A percentile compares a stretch with the other conserved stretches of the same genome.
Evolutionary conservation across 2,113 vertebrate genomes (phyloP).

Genomic region (Montifringilla adamsi): DNA sequence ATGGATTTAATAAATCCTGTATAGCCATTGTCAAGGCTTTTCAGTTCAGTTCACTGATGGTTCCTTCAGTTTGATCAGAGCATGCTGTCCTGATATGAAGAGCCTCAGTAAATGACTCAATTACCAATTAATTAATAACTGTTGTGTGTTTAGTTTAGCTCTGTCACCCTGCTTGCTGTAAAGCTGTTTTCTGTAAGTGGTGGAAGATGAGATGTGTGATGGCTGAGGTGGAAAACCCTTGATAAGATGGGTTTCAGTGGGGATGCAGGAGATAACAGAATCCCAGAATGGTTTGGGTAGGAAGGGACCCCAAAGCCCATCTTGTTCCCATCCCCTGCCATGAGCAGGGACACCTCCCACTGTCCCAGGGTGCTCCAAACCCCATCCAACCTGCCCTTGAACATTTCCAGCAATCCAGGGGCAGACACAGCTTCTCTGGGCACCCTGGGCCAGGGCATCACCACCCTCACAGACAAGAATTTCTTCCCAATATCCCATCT

Average conservation of each 20-base stretch:
- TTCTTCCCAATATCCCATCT: background rate
- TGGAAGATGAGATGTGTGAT: background rate
- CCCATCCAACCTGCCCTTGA: rapidly evolving
- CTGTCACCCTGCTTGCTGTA: background rate
- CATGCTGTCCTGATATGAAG: background rate
- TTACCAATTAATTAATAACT: background rate
- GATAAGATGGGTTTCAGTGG: rapidly evolving
- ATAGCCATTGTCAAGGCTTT: background rate
- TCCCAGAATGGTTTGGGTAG: background rate
- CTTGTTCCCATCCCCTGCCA: background rate
- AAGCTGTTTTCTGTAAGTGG: background rate
- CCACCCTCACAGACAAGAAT: background rate
- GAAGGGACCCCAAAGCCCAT: background rate
- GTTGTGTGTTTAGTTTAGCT: background rate
- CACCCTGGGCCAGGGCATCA: rapidly evolving
- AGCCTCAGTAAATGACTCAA: background rate
- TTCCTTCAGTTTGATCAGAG: background rate
- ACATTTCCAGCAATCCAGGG: background rate
- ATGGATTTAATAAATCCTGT: background rate
- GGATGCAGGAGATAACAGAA: background rate
- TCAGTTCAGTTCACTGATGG: background rate
- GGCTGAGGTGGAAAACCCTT: background rate
- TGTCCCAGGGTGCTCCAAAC: rapidly evolving
- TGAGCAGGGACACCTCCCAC: background rate
- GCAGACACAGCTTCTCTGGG: background rate